These are phyloP conservation scores for Adoxophyes honmai DNA, from an alignment of 1,140 invertebrate species.

Conservation along the genomic window DNA sequence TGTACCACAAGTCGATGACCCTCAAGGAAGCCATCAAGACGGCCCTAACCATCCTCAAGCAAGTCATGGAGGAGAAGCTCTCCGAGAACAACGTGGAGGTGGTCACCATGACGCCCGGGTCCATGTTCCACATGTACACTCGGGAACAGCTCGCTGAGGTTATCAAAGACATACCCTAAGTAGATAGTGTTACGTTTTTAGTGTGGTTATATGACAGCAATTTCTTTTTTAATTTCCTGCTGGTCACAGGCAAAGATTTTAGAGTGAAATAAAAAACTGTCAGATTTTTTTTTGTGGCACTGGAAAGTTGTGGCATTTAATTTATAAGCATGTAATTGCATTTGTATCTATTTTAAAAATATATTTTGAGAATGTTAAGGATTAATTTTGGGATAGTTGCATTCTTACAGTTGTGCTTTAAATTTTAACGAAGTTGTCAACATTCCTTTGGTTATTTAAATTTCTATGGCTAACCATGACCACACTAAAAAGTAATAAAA, in stretches of 20 bases:
- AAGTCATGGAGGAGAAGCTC: conserved; percentile 99
- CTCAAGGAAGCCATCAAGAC: conserved; percentile 96
- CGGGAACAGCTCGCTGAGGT: conserved; percentile 95
- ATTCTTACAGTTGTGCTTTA: too few species aligned
- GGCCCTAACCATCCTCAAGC: conserved; percentile 96
- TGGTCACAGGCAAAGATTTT: too few species aligned
- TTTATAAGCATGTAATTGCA: too few species aligned
- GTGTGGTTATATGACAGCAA: neutral
- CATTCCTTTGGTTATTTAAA: too few species aligned
- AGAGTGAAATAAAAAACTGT: too few species aligned
- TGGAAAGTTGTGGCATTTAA: too few species aligned
- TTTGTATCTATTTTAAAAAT: too few species aligned
- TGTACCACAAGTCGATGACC: conserved; percentile 90
- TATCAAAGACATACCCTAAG: conserved; percentile 87
- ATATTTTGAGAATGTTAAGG: too few species aligned
- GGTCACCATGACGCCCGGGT: conserved; percentile 91
- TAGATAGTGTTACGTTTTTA: conserved; percentile 16
- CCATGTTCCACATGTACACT: conserved; percentile 93
- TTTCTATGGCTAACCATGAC: neutral
- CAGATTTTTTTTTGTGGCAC: too few species aligned
- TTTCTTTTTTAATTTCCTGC: too few species aligned
- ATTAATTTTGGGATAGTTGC: too few species aligned
- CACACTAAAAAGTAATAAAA: conserved; percentile 16
- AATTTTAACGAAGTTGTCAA: too few species aligned
- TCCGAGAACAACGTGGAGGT: conserved; percentile 99